Evolutionary conservation across 1,140 invertebrate genomes (phyloP), one percentile per base, ranked within the genome.

Genomic region (Chymomyza costata): DNA sequence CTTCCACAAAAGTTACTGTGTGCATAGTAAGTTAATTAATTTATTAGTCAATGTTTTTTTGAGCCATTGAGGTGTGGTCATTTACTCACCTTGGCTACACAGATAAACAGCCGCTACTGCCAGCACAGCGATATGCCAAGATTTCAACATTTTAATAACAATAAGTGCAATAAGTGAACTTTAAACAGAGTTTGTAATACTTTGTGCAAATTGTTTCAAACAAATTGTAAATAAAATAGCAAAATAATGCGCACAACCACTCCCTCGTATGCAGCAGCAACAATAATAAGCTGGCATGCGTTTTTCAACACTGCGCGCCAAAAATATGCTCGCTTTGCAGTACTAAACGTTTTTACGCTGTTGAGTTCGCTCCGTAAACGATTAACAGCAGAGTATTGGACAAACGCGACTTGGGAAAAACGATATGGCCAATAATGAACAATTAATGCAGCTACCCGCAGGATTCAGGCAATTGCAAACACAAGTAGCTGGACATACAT

Each of bases 401-500:
- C 40, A 50, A 32, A 45, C 47, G 7, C n/a, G n/a, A n/a, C n/a
- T n/a, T n/a, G n/a, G 28, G 30, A 54, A 35, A 50, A 32, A 45
- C 47, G 7, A 47, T 34, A 80, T 80, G 73, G 73, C 74, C 53
- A 62, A 65, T 34, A 58, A 61, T 16, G 64, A 65, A 19, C 70
- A 69, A 28, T 40, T 69, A 54, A 44, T 38, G 14, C 40, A 45
- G 40, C 43, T 85, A 15, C 84, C 84, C 6, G 38, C 55, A 5
- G 84, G 82, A 35, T 82, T 73, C 25, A 46, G 47, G 0, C 61
- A 70, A 19, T 18, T 91, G 25, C 87, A 87, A 39, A 88, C 88
- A 54, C 93, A 93, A 86, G 92, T 94, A 1, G 92, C 91, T 14
- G 92, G 92, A 1, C 93, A 94, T 80, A 86, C 85, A 46, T 90